A percentile compares a stretch with the other conserved stretches of the same genome.
Conservation (phyloP, 1,140 invertebrate genomes). For the Drosophila kanapiae region DNA sequence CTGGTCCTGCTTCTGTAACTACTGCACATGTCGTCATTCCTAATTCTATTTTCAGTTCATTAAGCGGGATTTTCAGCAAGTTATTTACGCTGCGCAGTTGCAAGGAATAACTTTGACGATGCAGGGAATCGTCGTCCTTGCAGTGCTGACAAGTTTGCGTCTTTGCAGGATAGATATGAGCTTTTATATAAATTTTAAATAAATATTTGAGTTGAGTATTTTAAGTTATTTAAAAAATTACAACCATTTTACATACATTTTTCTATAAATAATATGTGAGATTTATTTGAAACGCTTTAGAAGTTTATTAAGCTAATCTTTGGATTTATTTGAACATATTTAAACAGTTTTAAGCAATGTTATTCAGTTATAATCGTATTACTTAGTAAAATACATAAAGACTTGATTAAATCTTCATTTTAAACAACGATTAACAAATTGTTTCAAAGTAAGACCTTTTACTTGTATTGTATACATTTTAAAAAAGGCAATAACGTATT, state of each 20-base stretch:
- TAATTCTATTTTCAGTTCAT: constrained; percentile 80
- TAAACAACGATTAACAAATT: no score
- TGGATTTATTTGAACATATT: no score
- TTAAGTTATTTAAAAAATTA: not conserved
- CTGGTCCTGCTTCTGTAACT: constrained; percentile 26
- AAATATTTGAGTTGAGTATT: not conserved
- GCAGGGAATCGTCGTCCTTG: constrained; percentile 10
- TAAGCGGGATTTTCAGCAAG: constrained; percentile 71
- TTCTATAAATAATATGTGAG: no score
- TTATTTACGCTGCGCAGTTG: constrained; percentile 56
- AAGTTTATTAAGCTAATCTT: no score
- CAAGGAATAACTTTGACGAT: constrained; percentile 56
- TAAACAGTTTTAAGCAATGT: no score
- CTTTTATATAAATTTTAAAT: not conserved
- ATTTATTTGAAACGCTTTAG: no score
- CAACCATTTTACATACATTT: not conserved
- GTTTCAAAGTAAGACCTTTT: no score
- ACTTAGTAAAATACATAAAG: no score
- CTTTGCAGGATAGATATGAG: not conserved
- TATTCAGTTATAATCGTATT: no score
- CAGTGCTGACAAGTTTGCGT: not conserved
- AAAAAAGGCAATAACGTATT: no score
- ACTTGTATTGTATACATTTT: no score
- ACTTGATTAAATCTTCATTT: no score
- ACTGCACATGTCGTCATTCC: constrained; percentile 49